Evolutionary conservation across 2,888 invertebrate genomes (phyloP).

Genomic region (Agrypnus murinus): DNA sequence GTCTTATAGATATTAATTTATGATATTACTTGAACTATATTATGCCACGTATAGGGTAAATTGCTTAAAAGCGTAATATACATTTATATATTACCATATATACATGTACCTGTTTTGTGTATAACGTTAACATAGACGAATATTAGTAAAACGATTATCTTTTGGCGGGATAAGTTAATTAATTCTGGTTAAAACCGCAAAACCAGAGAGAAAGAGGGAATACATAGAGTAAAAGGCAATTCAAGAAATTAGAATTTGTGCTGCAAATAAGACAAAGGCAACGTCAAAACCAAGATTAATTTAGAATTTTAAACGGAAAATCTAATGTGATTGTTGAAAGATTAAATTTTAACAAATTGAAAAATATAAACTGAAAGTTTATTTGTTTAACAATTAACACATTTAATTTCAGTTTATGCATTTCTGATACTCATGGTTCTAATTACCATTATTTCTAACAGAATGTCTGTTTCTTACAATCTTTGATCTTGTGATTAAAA

Average conservation of each 20-base stretch:
- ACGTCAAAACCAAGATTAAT: too few relatives aligned
- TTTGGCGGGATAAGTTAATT: conserved; percentile 27
- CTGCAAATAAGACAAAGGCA: conserved; percentile 4
- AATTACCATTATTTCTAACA: too few relatives aligned
- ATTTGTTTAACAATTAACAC: too few relatives aligned
- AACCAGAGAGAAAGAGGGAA: neutral
- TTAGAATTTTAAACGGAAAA: too few relatives aligned
- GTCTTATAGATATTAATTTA: conserved; percentile 18
- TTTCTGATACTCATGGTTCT: too few relatives aligned
- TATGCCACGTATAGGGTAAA: conserved; percentile 16
- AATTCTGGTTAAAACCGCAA: conserved; percentile 22
- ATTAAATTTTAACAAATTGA: too few relatives aligned
- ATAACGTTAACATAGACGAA: conserved; percentile 15
- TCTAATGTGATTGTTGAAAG: too few relatives aligned
- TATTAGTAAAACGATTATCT: conserved; percentile 31
- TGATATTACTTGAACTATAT: neutral
- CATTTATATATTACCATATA: neutral
- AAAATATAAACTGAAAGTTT: too few relatives aligned
- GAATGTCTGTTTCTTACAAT: too few relatives aligned
- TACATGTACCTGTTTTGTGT: conserved; percentile 22
- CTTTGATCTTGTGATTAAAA: too few relatives aligned
- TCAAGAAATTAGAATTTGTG: conserved; percentile 6
- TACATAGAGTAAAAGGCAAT: conserved; percentile 1
- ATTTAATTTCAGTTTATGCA: too few relatives aligned
- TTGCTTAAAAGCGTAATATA: conserved; percentile 15